These are phyloP conservation scores for Serranus cabrilla DNA, from an alignment of 2,797 vertebrate species.

Conservation along the genomic window DNA sequence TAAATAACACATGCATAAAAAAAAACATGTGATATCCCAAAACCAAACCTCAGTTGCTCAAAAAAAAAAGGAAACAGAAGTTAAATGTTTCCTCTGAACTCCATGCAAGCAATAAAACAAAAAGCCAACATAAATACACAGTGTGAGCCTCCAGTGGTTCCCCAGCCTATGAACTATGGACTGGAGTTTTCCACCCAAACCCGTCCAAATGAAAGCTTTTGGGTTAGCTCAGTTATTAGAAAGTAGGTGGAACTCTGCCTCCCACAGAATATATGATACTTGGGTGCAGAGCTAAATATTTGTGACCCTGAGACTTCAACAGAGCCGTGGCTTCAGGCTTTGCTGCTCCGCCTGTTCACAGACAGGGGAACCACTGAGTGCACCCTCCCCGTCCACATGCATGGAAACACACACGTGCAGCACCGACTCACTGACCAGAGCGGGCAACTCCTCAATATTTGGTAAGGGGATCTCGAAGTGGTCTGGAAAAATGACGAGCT, in stretches of 20 bases:
- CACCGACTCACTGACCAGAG: conserved; percentile 94
- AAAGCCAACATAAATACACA: not conserved
- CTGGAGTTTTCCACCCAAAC: not conserved
- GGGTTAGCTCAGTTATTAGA: not conserved
- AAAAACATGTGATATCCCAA: conserved; percentile 5
- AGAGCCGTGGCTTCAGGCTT: not conserved
- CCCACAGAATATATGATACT: not conserved
- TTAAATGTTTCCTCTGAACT: conserved; percentile 8
- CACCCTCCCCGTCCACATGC: conserved; percentile 67
- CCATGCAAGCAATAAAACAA: conserved; percentile 30
- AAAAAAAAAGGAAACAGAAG: not conserved
- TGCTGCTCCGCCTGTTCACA: not conserved
- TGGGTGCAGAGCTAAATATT: not conserved
- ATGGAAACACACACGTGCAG: conserved; percentile 70
- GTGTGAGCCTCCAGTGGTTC: conserved; percentile 53
- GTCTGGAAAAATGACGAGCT: conserved; percentile 99
- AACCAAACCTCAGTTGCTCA: conserved; percentile 9
- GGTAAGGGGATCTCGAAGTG: conserved; percentile 98
- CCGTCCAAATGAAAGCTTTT: not conserved
- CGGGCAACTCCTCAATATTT: conserved; percentile 99
- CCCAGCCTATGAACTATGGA: conserved; percentile 5
- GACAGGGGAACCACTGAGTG: conserved; percentile 49
- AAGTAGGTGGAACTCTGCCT: not conserved
- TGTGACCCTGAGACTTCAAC: not conserved
- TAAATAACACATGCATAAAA: conserved; percentile 28